Conservation (phyloP, 2,113 vertebrate species). For the Oncorhynchus kisutch region DNA sequence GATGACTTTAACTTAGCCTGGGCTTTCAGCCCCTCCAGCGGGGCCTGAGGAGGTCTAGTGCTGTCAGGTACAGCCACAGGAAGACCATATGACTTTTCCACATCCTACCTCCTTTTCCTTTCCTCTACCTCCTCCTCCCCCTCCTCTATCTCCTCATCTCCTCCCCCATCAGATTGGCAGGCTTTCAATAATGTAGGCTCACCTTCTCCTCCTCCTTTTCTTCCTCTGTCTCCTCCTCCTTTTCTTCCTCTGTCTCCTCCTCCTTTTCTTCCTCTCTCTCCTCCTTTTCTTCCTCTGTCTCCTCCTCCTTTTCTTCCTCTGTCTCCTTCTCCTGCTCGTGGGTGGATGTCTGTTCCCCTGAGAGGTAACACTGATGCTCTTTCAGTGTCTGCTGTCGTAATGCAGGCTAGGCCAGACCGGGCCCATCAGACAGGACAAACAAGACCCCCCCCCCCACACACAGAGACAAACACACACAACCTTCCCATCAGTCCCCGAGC, state of each 20-base stretch:
- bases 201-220: constrained; percentile 27
- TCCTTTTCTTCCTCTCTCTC: not conserved
- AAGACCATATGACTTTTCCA: too few relatives aligned
- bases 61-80: too few relatives aligned
- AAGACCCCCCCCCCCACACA: constrained; percentile 15
- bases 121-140: constrained; percentile 5
- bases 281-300: not conserved
- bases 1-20: not conserved
- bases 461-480: constrained; percentile 13
- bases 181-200: constrained; percentile 12
- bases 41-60: too few relatives aligned
- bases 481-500: constrained; percentile 19
- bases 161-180: constrained; percentile 13
- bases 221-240: not conserved
- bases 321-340: not conserved
- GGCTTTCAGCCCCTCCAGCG: not conserved
- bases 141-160: constrained; percentile 4
- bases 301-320: not conserved
- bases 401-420: not conserved
- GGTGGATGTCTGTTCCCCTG: constrained; percentile 22
- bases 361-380: constrained; percentile 29
- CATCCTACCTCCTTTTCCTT: not conserved
- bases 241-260: constrained; percentile 1
- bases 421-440: constrained; percentile 47
- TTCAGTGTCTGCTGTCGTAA: constrained; percentile 27